Base-by-base conservation (phyloP, 2,888 invertebrate species). In the Noctua pronuba region DNA sequence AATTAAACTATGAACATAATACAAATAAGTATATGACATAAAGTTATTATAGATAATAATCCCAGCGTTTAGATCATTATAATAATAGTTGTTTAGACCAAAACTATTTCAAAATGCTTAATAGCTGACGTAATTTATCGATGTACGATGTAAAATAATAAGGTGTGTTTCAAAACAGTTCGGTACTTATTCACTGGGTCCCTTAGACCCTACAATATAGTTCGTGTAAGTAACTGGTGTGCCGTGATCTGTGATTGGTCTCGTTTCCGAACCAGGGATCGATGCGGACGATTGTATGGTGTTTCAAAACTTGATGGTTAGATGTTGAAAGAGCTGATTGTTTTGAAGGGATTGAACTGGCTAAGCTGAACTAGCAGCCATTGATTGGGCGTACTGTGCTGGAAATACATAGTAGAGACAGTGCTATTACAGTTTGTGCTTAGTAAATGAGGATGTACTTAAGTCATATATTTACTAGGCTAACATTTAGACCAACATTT, bases 291-390 rank as follows among this genome's bases (percentile, higher is more conserved):
- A 67, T 75, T 82, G 74, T 74, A 35, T 38, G 46, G 68, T 7
- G 64, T 85, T 88, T 79, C 87, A 79, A 81, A 80, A 85, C 75
- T 75, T 64, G 68, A 58, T 75, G 55, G 58, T 73, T 70, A 28
- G 64, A 76, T 88, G 76, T 77, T 68, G 86, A 80, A 83, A 88
- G 44, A 16, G 28, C 52, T 72, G 68, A 81, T 88, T 88, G 80
- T 81, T 80, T 84, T 71, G 71, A 73, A 72, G 69, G 28, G n/a
- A 58, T 73, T 35, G 13, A 49, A 8, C 78, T 28, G 69, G 41
- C n/a, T 76, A n/a, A 28, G 55, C 31, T 68, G 16, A 75, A 55
- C 18, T 75, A n/a, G 60, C 13, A 46, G 28, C 6, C 31, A 69
- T 69, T 79, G 13, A 46, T 46, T 46, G 41, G 28, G 16, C 49